Base-by-base conservation (phyloP, 2,797 vertebrate genomes). In the Rallus crepitans region DNA sequence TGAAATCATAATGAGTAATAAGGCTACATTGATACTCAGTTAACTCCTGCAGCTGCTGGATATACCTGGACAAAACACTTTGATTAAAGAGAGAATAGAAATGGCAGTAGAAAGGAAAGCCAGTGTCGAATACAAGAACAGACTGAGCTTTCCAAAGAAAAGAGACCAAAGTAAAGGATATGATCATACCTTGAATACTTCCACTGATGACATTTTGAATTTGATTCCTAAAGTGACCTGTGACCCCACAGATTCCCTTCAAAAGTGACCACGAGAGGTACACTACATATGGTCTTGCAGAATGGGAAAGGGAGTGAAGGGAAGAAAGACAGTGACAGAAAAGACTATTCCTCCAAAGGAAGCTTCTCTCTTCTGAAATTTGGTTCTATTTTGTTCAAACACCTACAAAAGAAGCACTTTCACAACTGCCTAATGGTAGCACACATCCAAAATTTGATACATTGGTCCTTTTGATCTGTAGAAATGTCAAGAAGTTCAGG, bases 381-480 rank as follows among this genome's bases (percentile, higher is more conserved):
- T 71, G 50, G 15, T 47, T 73, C 33, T 11, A 78, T 77, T 93
- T 83, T 91, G 19, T 52, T 88, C 31, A 31, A 88, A 68, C 7
- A 37, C 11, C 76, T 75, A 15, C 7, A 19, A 16, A 72, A 75
- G 30, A 64, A 50, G 25, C 2, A 2, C 25, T 61, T 89, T 82
- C 61, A 78, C 0, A 1, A 30, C 12, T 11, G 1, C 27, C 5
- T 80, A 33, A 15, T 47, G 13, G 28, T 66, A 82, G 30, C 18
- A n/a, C 11, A 42, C 4, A 4, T 81, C 25, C 15, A 70, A 56
- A 81, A 85, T 33, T 27, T 39, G 24, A 72, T 37, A 77, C 21
- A n/a, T 85, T 59, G 50, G 37, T 30, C 20, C 31, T 88, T 94
- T 79, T 77, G 73, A 73, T 56, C 42, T 84, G n/a, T 45, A 57